Evolutionary conservation across 1,140 invertebrate species (phyloP).

Genomic region (Hyles vespertilio): DNA sequence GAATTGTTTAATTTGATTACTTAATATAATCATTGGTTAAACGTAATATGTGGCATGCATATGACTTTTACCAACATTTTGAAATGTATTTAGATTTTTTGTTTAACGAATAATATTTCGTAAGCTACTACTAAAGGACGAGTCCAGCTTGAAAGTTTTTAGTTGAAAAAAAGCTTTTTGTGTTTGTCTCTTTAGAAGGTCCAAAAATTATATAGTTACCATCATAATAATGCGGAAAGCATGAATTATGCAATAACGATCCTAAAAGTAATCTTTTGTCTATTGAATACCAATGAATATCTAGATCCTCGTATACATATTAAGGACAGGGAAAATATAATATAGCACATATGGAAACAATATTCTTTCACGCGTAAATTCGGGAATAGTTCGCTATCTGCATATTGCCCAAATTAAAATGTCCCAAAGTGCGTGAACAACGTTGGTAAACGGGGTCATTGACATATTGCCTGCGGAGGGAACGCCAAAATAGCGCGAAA

Average conservation of each 20-base stretch:
- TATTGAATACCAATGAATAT: neutral
- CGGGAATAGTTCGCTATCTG: neutral
- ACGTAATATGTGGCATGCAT: neutral
- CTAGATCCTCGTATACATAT: no score
- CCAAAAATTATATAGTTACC: no score
- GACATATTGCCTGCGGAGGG: conserved; percentile 66
- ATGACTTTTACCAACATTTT: no score
- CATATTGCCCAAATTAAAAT: conserved; percentile 49
- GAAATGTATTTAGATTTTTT: no score
- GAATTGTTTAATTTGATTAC: no score
- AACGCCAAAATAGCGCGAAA: conserved; percentile 75
- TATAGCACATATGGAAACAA: neutral
- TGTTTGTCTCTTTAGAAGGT: no score
- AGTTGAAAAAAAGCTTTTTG: no score
- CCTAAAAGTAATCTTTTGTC: neutral
- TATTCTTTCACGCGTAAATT: neutral
- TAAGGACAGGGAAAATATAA: neutral
- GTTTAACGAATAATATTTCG: no score
- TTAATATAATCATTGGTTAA: neutral
- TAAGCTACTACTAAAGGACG: no score
- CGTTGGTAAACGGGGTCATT: conserved; percentile 68
- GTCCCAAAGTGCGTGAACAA: conserved; percentile 70
- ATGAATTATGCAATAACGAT: neutral
- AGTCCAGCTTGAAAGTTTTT: no score
- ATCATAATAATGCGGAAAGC: neutral